Percentiles rank a stretch among this genome's conserved stretches.
Conservation (phyloP, 2,888 invertebrate genomes). For the Platerodrilus igneus region DNA sequence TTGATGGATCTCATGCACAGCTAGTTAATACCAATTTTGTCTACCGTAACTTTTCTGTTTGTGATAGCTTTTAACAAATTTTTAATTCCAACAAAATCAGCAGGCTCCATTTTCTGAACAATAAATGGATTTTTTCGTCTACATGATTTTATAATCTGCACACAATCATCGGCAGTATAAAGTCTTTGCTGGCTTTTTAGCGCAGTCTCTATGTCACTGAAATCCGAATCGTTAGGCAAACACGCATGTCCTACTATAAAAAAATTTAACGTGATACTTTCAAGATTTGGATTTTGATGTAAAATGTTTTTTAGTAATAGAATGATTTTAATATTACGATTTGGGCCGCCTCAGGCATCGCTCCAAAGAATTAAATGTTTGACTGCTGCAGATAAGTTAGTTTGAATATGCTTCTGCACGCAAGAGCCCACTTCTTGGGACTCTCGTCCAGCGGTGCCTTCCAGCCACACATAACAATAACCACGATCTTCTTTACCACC, state of each 20-base stretch:
- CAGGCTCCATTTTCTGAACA: not conserved
- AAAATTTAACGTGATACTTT: not conserved
- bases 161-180: not conserved
- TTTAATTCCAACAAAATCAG: not conserved
- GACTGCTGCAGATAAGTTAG: constrained; percentile 10
- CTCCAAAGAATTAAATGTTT: constrained; percentile 25
- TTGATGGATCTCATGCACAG: constrained; percentile 5
- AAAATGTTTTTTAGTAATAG: constrained; percentile 20
- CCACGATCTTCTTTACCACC: constrained; percentile 17
- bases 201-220: constrained; percentile 7
- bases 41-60: not conserved
- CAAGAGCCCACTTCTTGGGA: constrained; percentile 31
- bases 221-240: constrained; percentile 5
- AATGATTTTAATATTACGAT: constrained; percentile 26
- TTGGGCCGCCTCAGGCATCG: constrained; percentile 29
- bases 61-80: not conserved
- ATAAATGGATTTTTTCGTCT: constrained; percentile 2
- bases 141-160: not conserved
- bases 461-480: constrained; percentile 28
- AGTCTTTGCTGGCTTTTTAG: constrained; percentile 4
- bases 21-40: constrained; percentile 2
- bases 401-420: constrained; percentile 22
- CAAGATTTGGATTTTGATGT: not conserved
- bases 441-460: constrained; percentile 30
- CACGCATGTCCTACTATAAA: constrained; percentile 3